phyloP scores from a whole-genome alignment of 2,888 invertebrate genomes.

The Lamellibrachia columna region DNA sequence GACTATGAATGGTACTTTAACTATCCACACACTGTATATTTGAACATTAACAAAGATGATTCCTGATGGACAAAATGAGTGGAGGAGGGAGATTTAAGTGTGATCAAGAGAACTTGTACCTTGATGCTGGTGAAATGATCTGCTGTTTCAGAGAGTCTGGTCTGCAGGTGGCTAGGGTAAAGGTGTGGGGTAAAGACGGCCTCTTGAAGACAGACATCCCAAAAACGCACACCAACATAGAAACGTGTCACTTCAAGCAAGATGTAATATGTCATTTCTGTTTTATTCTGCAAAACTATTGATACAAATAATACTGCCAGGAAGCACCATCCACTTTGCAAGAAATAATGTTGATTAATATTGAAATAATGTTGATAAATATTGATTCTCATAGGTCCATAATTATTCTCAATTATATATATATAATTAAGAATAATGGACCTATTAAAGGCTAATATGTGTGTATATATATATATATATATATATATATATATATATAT shows the following conservation, averaged over 20 bases:
- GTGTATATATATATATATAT: neutral
- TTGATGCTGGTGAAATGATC: neutral
- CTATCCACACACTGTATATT: no score
- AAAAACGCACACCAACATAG: neutral
- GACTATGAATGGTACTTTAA: no score
- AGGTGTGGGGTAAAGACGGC: neutral
- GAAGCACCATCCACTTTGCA: neutral
- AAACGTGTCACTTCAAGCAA: neutral
- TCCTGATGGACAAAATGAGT: no score
- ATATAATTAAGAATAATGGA: neutral
- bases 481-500: neutral
- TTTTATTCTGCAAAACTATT: neutral
- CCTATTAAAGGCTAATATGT: no score
- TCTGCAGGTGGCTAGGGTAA: neutral
- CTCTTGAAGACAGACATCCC: neutral
- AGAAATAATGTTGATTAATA: neutral
- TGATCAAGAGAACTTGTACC: neutral
- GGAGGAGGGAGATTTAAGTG: no score
- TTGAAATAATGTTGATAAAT: no score
- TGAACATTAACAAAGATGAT: no score
- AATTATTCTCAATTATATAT: neutral
- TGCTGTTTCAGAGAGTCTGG: neutral
- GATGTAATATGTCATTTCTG: neutral
- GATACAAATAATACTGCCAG: neutral
- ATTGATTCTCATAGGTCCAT: no score